Base-by-base conservation (phyloP, 1,140 invertebrate species). In the Drosophila ercepeae region DNA sequence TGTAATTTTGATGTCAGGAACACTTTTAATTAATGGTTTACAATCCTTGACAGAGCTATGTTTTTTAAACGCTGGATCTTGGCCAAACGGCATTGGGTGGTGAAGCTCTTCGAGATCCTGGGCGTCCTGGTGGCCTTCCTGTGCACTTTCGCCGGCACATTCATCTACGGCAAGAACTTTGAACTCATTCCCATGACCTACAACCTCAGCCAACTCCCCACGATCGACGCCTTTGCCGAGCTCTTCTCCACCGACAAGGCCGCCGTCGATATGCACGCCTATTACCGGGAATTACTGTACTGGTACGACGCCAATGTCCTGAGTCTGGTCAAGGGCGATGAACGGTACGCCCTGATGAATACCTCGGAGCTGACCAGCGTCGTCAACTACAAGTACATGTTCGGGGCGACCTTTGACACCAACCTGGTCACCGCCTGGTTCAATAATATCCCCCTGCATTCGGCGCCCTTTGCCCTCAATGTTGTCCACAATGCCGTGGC, bases 401-500 rank as follows among this genome's bases (percentile, higher is more conserved):
- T 88, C 9, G 82, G 82, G 1, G 78, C 59, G 0, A 68, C 83
- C 0, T 64, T 88, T 16, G 46, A 21, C 0, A 0, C 8, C 2
- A 19, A 58, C 0, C 2, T 4, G 0, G 54, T 84, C 2, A 84
- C 71, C 13, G 65, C 72, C 8, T 88, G 82, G 82, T 88, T 72
- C 13, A 88, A 83, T 14, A 83, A 75, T 34, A 58, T 89, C 41
- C 82, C 75, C 0, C 39, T 88, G 5, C 82, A 88, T 41, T 3
- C 67, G 5, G 75, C 65, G 0, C 78, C 82, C 3, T 75, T 48
- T 55, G 49, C 44, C 9, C 29, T 88, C 1, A 88, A 89, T 48
- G 9, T 61, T 9, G 45, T 89, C 5, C 78, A 88, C 41, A 88
- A 88, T 59, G 75, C 86, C 7, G 9, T 88, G n/a, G 83, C 71